Base-by-base conservation (phyloP, 53 echinoderm and acorn worm genomes). In the Henricia sp. region DNA sequence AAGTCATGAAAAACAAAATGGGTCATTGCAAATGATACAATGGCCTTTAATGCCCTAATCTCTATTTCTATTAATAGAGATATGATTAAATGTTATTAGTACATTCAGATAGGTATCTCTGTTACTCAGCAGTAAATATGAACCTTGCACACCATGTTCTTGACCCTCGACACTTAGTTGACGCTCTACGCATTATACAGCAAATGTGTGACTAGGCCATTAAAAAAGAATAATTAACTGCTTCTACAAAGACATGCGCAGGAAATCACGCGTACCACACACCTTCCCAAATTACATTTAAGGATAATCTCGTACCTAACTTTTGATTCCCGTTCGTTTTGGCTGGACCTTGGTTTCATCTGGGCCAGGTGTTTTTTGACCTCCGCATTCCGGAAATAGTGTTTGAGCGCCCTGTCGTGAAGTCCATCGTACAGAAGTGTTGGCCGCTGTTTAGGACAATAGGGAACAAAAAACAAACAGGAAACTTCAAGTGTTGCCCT, bases 381-480 rank as follows among this genome's bases (percentile, higher is more conserved):
- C 62, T 96, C 96, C 36, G 93, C 89, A 68, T 87, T 93, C 1
- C 86, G 68, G 75, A 99, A 99, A 26, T 99, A 99, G 51, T 99
- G 99, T 74, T 99, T 99, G 5, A 99, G 85, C 1, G 94, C 92
- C 44, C 99, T 72, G 72, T 99, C 99, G 83, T 99, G 99, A 10
- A 99, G 88, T 30, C 99, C 99, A 87, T 99, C 94, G 72, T 99
- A 99, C 25, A 88, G 71, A 12, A 99, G 76, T 0, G 99, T 99
- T 3, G 99, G 99, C 32, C 99, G 86, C 99, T 83, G 69, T 68
- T 82, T 32, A 34, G 26, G 37, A 56, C 6, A 26, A 76, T 10
- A 67, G 41, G 19, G 9, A 19, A 68, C 14, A 77, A 60, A 58
- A 37, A 56, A 59, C 25, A n/a, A 20, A 27, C 3, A 77, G 26